phyloP scores from a whole-genome alignment of 2,888 invertebrate species.

The Amblyjoppa fuscipennis region DNA sequence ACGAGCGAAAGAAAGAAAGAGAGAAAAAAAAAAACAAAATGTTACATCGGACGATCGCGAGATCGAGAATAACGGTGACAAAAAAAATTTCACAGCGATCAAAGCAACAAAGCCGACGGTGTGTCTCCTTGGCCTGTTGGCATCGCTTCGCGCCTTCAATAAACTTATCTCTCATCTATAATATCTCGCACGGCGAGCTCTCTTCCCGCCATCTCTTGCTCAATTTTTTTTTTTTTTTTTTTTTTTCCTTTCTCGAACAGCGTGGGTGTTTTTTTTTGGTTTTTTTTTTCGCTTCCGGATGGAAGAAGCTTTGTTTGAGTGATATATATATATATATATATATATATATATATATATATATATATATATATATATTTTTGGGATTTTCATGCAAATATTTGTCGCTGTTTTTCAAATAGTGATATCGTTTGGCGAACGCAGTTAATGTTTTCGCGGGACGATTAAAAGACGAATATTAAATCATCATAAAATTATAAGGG shows the following conservation, averaged over 20 bases:
- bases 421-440: too few relatives aligned
- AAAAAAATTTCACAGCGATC: slow-evolving; percentile 77
- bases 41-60: neutral
- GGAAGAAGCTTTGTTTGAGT: too few relatives aligned
- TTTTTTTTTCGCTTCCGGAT: neutral
- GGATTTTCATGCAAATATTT: neutral
- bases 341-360: too few relatives aligned
- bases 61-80: slow-evolving; percentile 37
- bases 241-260: neutral
- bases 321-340: too few relatives aligned
- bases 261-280: neutral
- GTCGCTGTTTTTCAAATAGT: too few relatives aligned
- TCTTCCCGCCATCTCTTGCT: neutral
- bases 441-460: too few relatives aligned
- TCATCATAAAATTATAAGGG: too few relatives aligned
- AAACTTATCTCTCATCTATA: slow-evolving; percentile 82
- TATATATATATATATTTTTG: too few relatives aligned
- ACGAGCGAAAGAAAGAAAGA: neutral
- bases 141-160: slow-evolving; percentile 79
- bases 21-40: neutral
- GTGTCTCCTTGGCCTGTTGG: slow-evolving; percentile 72
- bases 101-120: slow-evolving; percentile 77
- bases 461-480: too few relatives aligned
- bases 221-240: slow-evolving; percentile 18
- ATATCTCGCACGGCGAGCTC: slow-evolving; percentile 73